A percentile compares a stretch with the other conserved stretches of the same genome.
Evolutionary conservation across 2,888 invertebrate genomes (phyloP).

Genomic region (Netelia inedita): DNA sequence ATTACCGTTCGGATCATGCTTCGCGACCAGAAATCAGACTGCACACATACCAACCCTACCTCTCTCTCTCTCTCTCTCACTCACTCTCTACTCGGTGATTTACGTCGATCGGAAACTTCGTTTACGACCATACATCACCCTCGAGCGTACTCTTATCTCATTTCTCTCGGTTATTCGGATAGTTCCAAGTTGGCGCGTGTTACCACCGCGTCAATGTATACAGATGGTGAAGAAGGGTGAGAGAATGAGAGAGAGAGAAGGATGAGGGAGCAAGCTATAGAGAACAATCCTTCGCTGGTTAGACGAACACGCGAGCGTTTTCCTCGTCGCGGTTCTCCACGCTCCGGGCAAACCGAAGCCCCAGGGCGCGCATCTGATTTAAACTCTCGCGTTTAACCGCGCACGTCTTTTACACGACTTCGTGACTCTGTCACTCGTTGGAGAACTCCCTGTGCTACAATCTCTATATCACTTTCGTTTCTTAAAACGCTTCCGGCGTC

Average conservation of each 20-base stretch:
- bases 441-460: neutral
- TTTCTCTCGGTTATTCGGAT: constrained; percentile 59
- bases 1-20: constrained; percentile 30
- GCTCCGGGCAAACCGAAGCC: constrained; percentile 43
- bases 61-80: neutral
- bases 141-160: constrained; percentile 63
- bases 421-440: constrained; percentile 9
- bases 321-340: constrained; percentile 1
- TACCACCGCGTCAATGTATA: constrained; percentile 16
- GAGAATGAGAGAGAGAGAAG: constrained; percentile 20
- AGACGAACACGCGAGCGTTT: constrained; percentile 21
- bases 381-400: constrained; percentile 18
- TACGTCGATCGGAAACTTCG: constrained; percentile 67
- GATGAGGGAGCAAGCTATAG: constrained; percentile 2
- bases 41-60: neutral
- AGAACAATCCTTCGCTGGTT: constrained; percentile 11
- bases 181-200: constrained; percentile 64
- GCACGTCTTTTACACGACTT: constrained; percentile 44
- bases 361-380: constrained; percentile 51
- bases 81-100: constrained; percentile 46
- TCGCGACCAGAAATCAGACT: constrained; percentile 53
- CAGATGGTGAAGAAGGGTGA: neutral
- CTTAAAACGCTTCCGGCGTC: constrained; percentile 50
- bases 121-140: constrained; percentile 67
- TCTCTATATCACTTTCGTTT: constrained; percentile 38